These are phyloP conservation scores for Calephelis perditalis DNA, from an alignment of 2,888 invertebrate species.

Conservation along the genomic window DNA sequence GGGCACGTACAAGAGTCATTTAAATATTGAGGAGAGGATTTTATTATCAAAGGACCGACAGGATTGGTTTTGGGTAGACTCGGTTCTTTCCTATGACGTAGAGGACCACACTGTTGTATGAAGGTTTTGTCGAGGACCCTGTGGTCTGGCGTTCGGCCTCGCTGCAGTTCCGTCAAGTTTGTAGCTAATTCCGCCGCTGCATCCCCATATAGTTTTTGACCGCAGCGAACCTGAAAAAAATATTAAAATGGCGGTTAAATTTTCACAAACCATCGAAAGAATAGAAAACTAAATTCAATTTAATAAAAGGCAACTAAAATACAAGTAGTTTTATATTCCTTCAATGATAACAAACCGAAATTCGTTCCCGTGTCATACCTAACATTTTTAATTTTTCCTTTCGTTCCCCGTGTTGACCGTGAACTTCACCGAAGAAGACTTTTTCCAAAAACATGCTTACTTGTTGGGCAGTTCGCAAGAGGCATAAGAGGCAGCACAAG, in stretches of 20 bases:
- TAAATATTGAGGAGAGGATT: slow-evolving; percentile 37
- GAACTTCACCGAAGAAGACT: no score
- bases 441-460: no score
- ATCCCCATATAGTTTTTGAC: slow-evolving; percentile 56
- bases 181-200: slow-evolving; percentile 58
- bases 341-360: no score
- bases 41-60: slow-evolving; percentile 42
- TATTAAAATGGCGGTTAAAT: not conserved
- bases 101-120: slow-evolving; percentile 38
- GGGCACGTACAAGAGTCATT: slow-evolving; percentile 25
- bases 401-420: no score
- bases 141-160: slow-evolving; percentile 40
- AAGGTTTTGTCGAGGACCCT: slow-evolving; percentile 52
- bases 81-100: slow-evolving; percentile 53
- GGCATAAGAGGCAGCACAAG: no score
- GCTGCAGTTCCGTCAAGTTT: slow-evolving; percentile 54
- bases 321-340: no score
- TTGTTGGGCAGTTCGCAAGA: no score
- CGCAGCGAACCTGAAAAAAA: slow-evolving; percentile 47
- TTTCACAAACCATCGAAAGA: no score
- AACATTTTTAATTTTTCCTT: no score
- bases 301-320: no score
- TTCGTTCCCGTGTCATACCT: no score
- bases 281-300: not conserved
- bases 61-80: slow-evolving; percentile 43